Evolutionary conservation across 2,113 vertebrate species (phyloP).

Genomic region (Lipotes vexillifer): DNA sequence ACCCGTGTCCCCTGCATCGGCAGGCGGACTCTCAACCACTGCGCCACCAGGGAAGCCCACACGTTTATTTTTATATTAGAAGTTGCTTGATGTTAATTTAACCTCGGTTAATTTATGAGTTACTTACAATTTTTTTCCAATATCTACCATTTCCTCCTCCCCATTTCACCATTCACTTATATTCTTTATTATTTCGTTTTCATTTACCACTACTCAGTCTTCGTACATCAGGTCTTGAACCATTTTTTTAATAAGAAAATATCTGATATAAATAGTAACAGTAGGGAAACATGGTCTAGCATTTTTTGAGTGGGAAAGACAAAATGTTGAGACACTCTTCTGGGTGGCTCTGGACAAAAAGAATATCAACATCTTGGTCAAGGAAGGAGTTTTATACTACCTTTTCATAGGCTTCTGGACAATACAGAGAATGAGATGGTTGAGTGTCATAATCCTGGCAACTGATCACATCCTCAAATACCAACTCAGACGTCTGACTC

Average conservation of each 20-base stretch:
- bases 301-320: background rate
- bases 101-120: background rate
- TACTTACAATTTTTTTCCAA: background rate
- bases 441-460: background rate
- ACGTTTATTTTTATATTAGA: background rate
- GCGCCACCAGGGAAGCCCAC: too few species aligned
- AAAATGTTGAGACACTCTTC: background rate
- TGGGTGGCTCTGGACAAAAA: background rate
- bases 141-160: background rate
- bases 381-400: background rate
- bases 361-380: background rate
- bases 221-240: background rate
- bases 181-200: background rate
- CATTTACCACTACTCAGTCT: background rate
- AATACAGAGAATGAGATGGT: background rate
- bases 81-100: background rate
- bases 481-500: background rate
- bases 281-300: background rate
- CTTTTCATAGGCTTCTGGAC: background rate
- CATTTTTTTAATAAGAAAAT: background rate
- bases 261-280: background rate
- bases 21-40: too few species aligned
- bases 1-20: too few species aligned
- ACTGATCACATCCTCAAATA: background rate
- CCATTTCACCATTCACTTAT: background rate